Conservation (phyloP, 2,113 vertebrate genomes). For the Carassius gibelio region DNA sequence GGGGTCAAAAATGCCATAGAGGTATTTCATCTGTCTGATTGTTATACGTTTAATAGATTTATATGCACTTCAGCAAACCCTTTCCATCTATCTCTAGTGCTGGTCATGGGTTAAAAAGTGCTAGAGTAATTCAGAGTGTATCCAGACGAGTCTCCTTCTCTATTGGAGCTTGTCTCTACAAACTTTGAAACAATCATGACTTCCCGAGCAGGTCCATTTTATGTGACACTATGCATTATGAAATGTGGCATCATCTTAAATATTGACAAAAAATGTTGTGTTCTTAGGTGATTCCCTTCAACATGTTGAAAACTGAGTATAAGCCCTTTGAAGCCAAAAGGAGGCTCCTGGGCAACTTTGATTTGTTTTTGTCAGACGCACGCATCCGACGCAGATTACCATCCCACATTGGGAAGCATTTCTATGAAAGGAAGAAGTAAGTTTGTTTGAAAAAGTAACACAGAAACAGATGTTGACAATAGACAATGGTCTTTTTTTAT, state of each 20-base stretch:
- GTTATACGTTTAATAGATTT: neutral
- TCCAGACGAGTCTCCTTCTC: constrained; percentile 55
- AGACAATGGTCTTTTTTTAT: neutral
- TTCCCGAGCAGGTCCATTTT: neutral
- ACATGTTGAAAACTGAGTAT: constrained; percentile 82
- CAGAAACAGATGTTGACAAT: neutral
- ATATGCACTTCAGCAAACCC: constrained; percentile 57
- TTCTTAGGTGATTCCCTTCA: constrained; percentile 83
- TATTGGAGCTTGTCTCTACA: constrained; percentile 61
- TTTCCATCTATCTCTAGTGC: constrained; percentile 46
- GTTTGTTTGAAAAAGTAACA: constrained; percentile 17
- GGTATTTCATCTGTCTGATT: constrained; percentile 69
- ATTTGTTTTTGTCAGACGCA: constrained; percentile 85
- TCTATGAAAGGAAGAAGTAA: constrained; percentile 85
- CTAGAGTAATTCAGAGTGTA: constrained; percentile 55
- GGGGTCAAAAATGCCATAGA: constrained; percentile 79
- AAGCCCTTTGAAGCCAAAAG: constrained; percentile 87
- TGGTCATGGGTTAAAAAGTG: constrained; percentile 52
- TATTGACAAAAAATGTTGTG: neutral
- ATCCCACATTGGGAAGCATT: constrained; percentile 86
- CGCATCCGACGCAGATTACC: constrained; percentile 82
- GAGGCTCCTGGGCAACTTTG: constrained; percentile 80
- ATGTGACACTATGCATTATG: neutral
- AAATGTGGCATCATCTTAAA: neutral
- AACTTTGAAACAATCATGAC: constrained; percentile 54